Evolutionary conservation across 2,797 vertebrate genomes (phyloP).

Genomic region (Columba guinea): DNA sequence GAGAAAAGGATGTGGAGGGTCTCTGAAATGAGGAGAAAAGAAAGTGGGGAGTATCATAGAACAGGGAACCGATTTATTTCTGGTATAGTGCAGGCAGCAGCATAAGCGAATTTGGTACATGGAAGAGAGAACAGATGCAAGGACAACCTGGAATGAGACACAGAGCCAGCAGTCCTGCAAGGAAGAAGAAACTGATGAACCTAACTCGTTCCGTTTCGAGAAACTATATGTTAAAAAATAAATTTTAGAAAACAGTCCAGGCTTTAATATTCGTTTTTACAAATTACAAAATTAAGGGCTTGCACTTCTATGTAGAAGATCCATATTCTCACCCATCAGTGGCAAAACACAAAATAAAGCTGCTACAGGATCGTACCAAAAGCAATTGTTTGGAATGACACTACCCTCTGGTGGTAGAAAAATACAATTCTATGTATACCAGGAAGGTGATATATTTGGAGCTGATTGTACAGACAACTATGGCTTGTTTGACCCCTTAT

Average conservation of each 20-base stretch:
- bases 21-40: not conserved
- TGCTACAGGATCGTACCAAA: rapidly evolving
- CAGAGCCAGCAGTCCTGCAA: not conserved
- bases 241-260: not conserved
- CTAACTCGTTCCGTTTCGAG: not conserved
- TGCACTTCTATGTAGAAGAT: not conserved
- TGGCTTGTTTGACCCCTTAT: not conserved
- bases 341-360: not conserved
- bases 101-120: not conserved
- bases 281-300: not conserved
- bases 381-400: not conserved
- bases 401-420: slow-evolving; percentile 51
- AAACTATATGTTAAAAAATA: not conserved
- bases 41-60: not conserved
- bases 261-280: not conserved
- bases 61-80: not conserved
- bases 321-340: not conserved
- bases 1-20: not conserved
- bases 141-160: not conserved
- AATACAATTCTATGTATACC: not conserved
- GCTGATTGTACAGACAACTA: rapidly evolving
- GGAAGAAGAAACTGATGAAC: not conserved
- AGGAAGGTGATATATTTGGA: not conserved
- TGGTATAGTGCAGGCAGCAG: not conserved
- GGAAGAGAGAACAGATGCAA: not conserved